Evolutionary conservation across 2,113 vertebrate species (phyloP).

Genomic region (Leptocoma aspasia): DNA sequence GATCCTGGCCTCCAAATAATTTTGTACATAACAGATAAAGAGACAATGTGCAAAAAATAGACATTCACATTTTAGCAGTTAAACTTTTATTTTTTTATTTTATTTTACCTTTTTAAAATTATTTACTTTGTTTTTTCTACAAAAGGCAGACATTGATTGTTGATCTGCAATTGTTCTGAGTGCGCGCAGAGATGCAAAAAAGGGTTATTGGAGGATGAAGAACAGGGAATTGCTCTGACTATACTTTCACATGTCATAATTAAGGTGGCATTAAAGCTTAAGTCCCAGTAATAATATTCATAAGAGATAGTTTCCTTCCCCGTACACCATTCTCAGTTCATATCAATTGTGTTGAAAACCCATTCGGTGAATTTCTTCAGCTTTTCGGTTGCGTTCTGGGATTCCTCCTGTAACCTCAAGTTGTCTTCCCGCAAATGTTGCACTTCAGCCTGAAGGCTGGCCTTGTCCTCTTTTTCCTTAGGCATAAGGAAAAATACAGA

Average conservation of each 20-base stretch:
- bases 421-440: conserved; percentile 91
- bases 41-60: conserved; percentile 84
- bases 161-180: conserved; percentile 68
- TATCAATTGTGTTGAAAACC: conserved; percentile 98
- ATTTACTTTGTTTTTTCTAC: conserved; percentile 76
- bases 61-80: conserved; percentile 85
- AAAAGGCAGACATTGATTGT: conserved; percentile 79
- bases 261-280: conserved; percentile 48
- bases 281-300: conserved; percentile 26
- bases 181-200: conserved; percentile 60
- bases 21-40: conserved; percentile 76
- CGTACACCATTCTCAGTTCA: conserved; percentile 79
- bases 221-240: conserved; percentile 43
- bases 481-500: neutral
- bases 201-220: conserved; percentile 38
- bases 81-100: conserved; percentile 78
- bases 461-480: conserved; percentile 93
- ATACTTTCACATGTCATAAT: conserved; percentile 39
- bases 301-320: conserved; percentile 22
- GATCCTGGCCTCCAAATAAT: conserved; percentile 55
- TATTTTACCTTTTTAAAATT: conserved; percentile 80
- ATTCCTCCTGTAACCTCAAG: conserved; percentile 92
- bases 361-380: conserved; percentile 98
- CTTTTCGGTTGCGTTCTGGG: conserved; percentile 92
- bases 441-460: conserved; percentile 87